These are phyloP conservation scores for Conops quadrifasciatus DNA, from an alignment of 2,888 invertebrate genomes.

Conservation along the genomic window DNA sequence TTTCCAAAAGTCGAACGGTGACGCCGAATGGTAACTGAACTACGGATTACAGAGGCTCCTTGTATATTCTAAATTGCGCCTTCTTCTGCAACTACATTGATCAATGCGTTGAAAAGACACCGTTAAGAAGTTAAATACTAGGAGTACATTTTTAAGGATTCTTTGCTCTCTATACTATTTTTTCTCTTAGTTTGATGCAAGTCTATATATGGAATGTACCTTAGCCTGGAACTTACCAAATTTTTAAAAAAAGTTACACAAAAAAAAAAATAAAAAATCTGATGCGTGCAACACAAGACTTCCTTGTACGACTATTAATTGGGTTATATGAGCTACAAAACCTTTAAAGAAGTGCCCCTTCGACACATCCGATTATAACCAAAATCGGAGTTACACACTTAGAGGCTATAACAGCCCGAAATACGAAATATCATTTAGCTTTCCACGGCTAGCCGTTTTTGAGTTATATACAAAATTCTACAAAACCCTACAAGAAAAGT, in stretches of 20 bases:
- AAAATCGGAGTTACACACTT: too few species aligned
- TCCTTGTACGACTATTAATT: too few species aligned
- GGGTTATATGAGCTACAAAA: too few species aligned
- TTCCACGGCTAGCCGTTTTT: too few species aligned
- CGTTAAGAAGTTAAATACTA: not conserved
- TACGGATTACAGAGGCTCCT: not conserved
- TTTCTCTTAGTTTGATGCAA: not conserved
- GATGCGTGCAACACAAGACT: too few species aligned
- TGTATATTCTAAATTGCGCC: not conserved
- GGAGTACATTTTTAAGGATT: not conserved
- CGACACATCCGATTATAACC: too few species aligned
- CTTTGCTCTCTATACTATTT: too few species aligned
- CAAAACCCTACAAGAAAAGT: too few species aligned
- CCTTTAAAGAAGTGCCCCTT: too few species aligned
- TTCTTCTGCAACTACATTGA: not conserved
- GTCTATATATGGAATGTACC: conserved; percentile 23
- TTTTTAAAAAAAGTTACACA: not conserved
- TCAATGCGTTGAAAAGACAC: conserved; percentile 19
- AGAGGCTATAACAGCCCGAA: too few species aligned
- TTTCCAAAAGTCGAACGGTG: conserved; percentile 98
- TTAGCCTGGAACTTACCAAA: conserved; percentile 26
- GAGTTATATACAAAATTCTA: too few species aligned
- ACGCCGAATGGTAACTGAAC: conserved; percentile 94
- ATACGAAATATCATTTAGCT: too few species aligned
- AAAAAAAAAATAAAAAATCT: not conserved